Evolutionary conservation across 2,113 vertebrate species (phyloP), one percentile per base, ranked within the genome.

Genomic region (Nipponia nippon): DNA sequence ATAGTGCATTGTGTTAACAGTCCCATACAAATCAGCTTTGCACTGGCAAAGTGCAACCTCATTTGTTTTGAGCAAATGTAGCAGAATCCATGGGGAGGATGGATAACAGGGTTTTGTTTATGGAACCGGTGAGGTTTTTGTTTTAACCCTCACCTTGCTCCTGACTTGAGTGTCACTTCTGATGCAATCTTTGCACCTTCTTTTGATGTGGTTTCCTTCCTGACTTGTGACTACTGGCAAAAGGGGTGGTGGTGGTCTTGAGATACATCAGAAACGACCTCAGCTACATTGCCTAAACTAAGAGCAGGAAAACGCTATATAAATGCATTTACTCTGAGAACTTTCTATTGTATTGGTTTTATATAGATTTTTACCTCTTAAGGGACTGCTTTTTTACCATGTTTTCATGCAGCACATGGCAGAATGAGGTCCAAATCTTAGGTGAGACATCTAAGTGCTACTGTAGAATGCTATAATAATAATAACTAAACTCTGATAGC

Each of bases 1-100:
- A 2, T 3, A 56, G 9, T 6, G 16, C 10, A 16, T 38, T 47
- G 7, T 20, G 23, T 32, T 73, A 63, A 44, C 42, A 58, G 15
- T 11, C 16, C 19, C 13, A 7, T 16, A 47, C 1, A 61, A 75
- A 67, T 23, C 16, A 69, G 38, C 19, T 82, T 47, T 84, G 49
- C 12, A 1, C 46, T 26, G 62, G 19, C 1, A 1, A 62, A 6
- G 16, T 20, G 15, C 46, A 34, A 2, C 40, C 1, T 49, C 20
- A 3, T 13, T 49, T 69, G 6, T 80, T 38, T 59, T 46, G 56
- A 59, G 72, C 16, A 78, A 59, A 86, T 6, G 23, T n/a, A 49
- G 67, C 6, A 40, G 67, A 38, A 21, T 34, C 59, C 29, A 11
- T 4, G 6, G 32, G 50, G 26, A 71, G 30, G 12, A 11, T 46